Evolutionary conservation across 2,113 vertebrate genomes (phyloP).

Genomic region (Pseudonaja textilis): DNA sequence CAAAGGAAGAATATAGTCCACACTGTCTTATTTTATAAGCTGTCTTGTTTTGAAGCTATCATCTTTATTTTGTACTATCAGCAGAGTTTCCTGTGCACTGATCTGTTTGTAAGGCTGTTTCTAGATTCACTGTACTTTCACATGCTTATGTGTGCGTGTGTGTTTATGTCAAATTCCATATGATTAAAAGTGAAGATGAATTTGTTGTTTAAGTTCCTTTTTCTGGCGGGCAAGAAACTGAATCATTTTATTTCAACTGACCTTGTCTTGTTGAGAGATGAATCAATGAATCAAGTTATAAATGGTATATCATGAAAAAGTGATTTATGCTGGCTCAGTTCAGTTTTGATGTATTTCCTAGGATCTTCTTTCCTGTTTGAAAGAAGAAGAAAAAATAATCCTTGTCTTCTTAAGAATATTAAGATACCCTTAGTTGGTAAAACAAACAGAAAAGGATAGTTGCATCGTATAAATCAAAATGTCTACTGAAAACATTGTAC

Average conservation of each 20-base stretch:
- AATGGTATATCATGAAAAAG: slow-evolving; percentile 74
- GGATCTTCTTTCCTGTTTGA: slow-evolving; percentile 52
- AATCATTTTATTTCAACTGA: slow-evolving; percentile 69
- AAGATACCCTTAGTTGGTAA: neutral
- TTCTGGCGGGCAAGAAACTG: slow-evolving; percentile 67
- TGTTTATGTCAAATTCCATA: slow-evolving; percentile 65
- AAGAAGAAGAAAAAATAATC: slow-evolving; percentile 41
- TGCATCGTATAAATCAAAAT: slow-evolving; percentile 10
- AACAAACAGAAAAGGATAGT: neutral
- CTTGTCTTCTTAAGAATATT: slow-evolving; percentile 34
- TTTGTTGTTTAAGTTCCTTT: slow-evolving; percentile 71
- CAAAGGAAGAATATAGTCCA: neutral
- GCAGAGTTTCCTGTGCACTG: slow-evolving; percentile 25
- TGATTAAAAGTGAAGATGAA: slow-evolving; percentile 72
- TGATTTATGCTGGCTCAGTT: slow-evolving; percentile 72
- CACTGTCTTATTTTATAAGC: neutral
- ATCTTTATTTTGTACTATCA: neutral
- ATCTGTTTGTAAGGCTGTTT: slow-evolving; percentile 41
- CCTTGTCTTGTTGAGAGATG: slow-evolving; percentile 74
- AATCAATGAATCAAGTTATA: slow-evolving; percentile 75
- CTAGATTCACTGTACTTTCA: slow-evolving; percentile 47
- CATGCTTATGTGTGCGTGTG: slow-evolving; percentile 9
- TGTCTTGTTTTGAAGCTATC: neutral
- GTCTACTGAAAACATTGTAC: slow-evolving; percentile 6
- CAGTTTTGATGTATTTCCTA: slow-evolving; percentile 70